A percentile compares a stretch with the other conserved stretches of the same genome.
Evolutionary conservation across 2,113 vertebrate species (phyloP).

Genomic region (Leiothrix lutea): DNA sequence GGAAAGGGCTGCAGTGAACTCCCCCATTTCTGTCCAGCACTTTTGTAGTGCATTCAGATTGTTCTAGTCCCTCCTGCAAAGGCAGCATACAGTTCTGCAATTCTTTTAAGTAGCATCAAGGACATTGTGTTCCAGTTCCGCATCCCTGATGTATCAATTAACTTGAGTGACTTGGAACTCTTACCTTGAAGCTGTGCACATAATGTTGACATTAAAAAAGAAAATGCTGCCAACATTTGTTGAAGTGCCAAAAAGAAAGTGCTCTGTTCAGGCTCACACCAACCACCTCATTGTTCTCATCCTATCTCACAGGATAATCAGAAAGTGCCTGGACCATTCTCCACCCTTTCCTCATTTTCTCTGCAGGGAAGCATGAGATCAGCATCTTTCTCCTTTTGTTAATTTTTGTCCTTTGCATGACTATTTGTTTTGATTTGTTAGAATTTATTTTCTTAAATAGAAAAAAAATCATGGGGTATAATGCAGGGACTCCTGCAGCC

Average conservation of each 20-base stretch:
- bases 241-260: conserved; percentile 41
- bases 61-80: not conserved
- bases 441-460: not conserved
- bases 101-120: conserved; percentile 3
- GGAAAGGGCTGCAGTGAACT: not conserved
- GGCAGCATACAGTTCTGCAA: not conserved
- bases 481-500: not conserved
- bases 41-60: not conserved
- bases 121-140: not conserved
- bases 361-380: conserved; percentile 27
- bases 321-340: not conserved
- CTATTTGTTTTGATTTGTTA: not conserved
- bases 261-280: not conserved
- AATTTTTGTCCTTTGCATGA: not conserved
- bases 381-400: conserved; percentile 35
- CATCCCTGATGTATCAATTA: conserved; percentile 38
- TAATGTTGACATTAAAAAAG: conserved; percentile 3
- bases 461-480: not conserved
- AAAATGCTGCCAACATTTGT: conserved; percentile 8
- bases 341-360: conserved; percentile 52
- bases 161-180: conserved; percentile 36
- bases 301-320: conserved; percentile 34
- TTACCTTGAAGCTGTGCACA: not conserved
- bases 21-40: not conserved
- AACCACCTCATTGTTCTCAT: conserved; percentile 22